These are phyloP conservation scores for Lasioglossum morio DNA, from an alignment of 2,888 invertebrate genomes.

Conservation along the genomic window DNA sequence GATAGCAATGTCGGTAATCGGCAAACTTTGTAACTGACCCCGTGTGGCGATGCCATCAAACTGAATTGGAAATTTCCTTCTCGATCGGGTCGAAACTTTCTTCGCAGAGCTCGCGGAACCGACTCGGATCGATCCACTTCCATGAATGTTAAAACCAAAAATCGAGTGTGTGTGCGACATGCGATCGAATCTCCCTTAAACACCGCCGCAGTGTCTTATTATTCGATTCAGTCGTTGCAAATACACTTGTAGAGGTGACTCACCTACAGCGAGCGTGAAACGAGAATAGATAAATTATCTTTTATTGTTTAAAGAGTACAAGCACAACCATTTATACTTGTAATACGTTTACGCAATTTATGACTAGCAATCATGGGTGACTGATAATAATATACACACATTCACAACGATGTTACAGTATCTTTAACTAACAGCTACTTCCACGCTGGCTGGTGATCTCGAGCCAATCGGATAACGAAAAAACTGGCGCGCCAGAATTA, in stretches of 20 bases:
- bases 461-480: slow-evolving; percentile 30
- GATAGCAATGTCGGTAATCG: slow-evolving; percentile 32
- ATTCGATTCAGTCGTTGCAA: background rate
- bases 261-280: background rate
- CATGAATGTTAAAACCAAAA: slow-evolving; percentile 1
- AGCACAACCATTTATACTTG: too few species aligned
- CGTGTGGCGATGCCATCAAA: slow-evolving; percentile 1
- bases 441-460: background rate
- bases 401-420: background rate
- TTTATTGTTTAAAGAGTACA: background rate
- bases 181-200: background rate
- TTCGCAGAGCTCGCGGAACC: slow-evolving; percentile 3
- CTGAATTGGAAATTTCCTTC: slow-evolving; percentile 38
- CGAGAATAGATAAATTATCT: background rate
- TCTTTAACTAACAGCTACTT: background rate
- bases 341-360: too few species aligned
- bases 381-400: background rate
- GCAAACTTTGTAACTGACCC: slow-evolving; percentile 44
- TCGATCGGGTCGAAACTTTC: slow-evolving; percentile 13
- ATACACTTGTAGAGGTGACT: background rate
- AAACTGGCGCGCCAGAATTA: slow-evolving; percentile 59
- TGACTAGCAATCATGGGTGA: too few species aligned
- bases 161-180: background rate
- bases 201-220: background rate
- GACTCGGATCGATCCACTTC: background rate